Percentiles rank a stretch among this genome's conserved stretches.
These are phyloP conservation scores for Antheraea pernyi DNA, from an alignment of 1,140 invertebrate species.

Conservation along the genomic window DNA sequence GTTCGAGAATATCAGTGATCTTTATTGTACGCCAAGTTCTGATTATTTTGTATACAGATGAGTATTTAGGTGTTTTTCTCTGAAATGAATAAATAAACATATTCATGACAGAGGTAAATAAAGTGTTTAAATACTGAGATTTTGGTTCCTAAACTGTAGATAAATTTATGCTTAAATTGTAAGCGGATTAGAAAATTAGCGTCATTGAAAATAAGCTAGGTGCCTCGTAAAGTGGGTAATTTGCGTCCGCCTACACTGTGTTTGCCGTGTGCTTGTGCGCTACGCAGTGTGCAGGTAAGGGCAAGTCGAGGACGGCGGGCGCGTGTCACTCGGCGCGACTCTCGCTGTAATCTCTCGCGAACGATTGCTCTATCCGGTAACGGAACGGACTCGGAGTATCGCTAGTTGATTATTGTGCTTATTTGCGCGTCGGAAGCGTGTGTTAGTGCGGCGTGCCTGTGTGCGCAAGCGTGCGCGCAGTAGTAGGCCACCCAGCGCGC, in stretches of 20 bases:
- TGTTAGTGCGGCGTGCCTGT: slow-evolving; percentile 54
- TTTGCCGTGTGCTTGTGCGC: not conserved
- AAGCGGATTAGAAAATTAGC: slow-evolving; percentile 45
- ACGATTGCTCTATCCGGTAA: slow-evolving; percentile 73
- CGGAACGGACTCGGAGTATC: slow-evolving; percentile 74
- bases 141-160: not conserved
- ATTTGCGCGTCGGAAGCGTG: slow-evolving; percentile 63
- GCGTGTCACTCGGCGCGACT: slow-evolving; percentile 50
- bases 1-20: no score
- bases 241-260: slow-evolving; percentile 26
- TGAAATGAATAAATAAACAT: no score
- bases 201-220: slow-evolving; percentile 26
- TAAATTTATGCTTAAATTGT: slow-evolving; percentile 13
- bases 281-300: slow-evolving; percentile 10
- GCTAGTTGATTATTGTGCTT: slow-evolving; percentile 77
- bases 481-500: slow-evolving; percentile 71
- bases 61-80: no score
- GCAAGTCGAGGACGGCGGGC: not conserved
- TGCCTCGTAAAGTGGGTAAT: slow-evolving; percentile 29
- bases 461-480: slow-evolving; percentile 60
- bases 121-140: not conserved
- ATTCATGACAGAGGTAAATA: not conserved
- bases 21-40: no score
- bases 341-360: slow-evolving; percentile 57
- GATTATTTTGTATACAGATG: no score